Evolutionary conservation across 2,888 invertebrate genomes (phyloP).

Genomic region (Spodoptera littoralis): DNA sequence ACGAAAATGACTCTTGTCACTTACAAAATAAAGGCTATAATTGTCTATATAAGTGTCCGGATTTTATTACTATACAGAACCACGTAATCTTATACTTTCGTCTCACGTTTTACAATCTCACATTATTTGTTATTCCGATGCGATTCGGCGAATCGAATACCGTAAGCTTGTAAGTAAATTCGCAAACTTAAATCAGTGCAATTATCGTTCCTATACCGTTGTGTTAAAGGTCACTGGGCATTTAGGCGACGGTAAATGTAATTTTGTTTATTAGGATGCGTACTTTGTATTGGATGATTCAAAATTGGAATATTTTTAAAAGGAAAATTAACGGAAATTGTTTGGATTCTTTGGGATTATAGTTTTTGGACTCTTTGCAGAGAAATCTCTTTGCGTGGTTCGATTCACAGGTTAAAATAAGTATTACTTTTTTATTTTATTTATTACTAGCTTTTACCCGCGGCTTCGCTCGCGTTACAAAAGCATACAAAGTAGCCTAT

Average conservation of each 20-base stretch:
- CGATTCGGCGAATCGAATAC: conserved; percentile 47
- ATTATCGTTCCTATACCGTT: conserved; percentile 1
- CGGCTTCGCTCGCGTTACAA: too few species aligned
- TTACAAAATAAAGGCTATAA: too few species aligned
- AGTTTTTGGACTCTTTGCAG: too few species aligned
- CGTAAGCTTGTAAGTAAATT: conserved; percentile 29
- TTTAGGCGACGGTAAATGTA: not conserved
- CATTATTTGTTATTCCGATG: conserved; percentile 48
- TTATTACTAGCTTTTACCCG: too few species aligned
- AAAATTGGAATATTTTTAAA: conserved; percentile 47
- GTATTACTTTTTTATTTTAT: too few species aligned
- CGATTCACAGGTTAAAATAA: too few species aligned
- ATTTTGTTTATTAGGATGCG: conserved; percentile 19
- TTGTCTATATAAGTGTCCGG: too few species aligned
- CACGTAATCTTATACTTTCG: conserved; percentile 38
- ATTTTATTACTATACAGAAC: conserved; percentile 26
- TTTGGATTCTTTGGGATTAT: conserved; percentile 3
- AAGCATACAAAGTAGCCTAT: too few species aligned
- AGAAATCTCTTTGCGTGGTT: too few species aligned
- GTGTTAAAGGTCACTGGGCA: conserved; percentile 1
- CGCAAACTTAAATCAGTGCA: conserved; percentile 14
- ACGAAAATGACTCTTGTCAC: too few species aligned
- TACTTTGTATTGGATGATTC: conserved; percentile 46
- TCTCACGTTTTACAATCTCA: conserved; percentile 47
- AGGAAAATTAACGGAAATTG: conserved; percentile 37